Percentiles rank a stretch among this genome's conserved stretches.
Evolutionary conservation across 2,113 vertebrate species (phyloP).

Genomic region (Nycticebus coucang): DNA sequence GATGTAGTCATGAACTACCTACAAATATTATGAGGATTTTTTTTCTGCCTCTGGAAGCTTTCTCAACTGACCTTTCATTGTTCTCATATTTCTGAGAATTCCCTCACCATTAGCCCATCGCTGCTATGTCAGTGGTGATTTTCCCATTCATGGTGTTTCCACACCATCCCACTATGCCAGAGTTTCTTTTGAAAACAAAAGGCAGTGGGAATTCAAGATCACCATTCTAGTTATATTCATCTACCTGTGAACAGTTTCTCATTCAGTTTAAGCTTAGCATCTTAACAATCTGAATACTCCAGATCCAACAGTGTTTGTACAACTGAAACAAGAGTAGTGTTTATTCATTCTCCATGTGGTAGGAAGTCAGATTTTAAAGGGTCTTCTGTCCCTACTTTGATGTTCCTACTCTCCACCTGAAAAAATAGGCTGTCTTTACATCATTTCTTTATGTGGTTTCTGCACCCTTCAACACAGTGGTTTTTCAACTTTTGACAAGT

Average conservation of each 20-base stretch:
- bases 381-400: neutral
- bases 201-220: neutral
- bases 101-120: neutral
- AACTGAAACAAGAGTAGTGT: neutral
- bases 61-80: neutral
- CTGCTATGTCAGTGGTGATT: no score
- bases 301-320: neutral
- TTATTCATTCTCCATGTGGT: neutral
- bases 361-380: neutral
- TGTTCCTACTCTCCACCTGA: neutral
- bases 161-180: no score
- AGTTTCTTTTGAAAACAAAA: neutral
- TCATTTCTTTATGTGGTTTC: neutral
- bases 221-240: neutral
- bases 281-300: neutral
- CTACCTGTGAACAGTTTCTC: neutral
- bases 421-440: neutral
- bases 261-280: neutral
- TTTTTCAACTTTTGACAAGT: neutral
- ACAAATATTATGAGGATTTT: neutral
- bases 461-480: neutral
- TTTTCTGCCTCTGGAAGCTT: neutral
- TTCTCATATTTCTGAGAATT: neutral
- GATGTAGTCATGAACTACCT: neutral
- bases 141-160: neutral